Conservation (phyloP, 2,113 vertebrate species). For the Sigmodon hispidus region DNA sequence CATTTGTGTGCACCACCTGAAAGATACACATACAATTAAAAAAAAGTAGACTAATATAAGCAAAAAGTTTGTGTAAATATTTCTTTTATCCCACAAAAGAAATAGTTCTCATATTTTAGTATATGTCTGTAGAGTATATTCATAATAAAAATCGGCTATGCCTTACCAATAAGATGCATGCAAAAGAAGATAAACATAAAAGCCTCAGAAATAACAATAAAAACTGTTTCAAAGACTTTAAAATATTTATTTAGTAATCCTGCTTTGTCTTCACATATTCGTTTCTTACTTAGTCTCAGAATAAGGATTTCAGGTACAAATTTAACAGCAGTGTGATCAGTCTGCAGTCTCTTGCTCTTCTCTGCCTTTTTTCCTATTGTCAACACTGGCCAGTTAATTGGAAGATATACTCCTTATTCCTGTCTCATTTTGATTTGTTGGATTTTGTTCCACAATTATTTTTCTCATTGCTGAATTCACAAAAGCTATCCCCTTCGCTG, state of each 20-base stretch:
- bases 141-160: background rate
- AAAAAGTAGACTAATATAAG: background rate
- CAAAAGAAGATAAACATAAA: background rate
- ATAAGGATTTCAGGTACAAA: background rate
- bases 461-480: constrained; percentile 17
- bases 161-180: background rate
- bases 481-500: background rate
- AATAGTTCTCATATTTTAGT: background rate
- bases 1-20: background rate
- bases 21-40: background rate
- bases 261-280: background rate
- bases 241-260: background rate
- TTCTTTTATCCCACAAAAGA: background rate
- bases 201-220: background rate
- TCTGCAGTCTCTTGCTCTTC: background rate
- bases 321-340: rapidly evolving
- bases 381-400: too few relatives aligned
- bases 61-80: background rate
- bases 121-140: background rate
- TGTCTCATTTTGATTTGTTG: background rate
- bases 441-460: background rate
- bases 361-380: background rate
- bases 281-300: background rate
- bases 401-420: background rate
- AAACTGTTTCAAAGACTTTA: background rate